Percentiles rank a stretch among this genome's conserved stretches.
These are phyloP conservation scores for Furnarius figulus DNA, from an alignment of 2,113 vertebrate genomes.

Conservation along the genomic window DNA sequence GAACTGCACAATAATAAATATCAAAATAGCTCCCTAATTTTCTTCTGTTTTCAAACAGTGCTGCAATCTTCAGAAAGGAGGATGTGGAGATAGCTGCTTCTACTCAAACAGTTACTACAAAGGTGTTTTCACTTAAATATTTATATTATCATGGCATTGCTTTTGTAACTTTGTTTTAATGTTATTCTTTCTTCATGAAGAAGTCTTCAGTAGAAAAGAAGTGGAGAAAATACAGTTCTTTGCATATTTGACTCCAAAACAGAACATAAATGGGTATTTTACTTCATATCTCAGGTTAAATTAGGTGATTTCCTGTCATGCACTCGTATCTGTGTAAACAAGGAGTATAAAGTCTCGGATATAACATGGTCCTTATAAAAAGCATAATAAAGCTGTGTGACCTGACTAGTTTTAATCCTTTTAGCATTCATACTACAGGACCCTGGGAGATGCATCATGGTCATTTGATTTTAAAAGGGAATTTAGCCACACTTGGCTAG, in stretches of 20 bases:
- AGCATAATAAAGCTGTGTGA: slow-evolving; percentile 21
- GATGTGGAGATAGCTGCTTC: not conserved
- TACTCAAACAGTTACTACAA: not conserved
- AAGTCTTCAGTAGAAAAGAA: not conserved
- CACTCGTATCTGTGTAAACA: slow-evolving; percentile 16
- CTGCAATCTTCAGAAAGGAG: not conserved
- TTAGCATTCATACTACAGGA: slow-evolving; percentile 63
- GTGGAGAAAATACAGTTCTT: not conserved
- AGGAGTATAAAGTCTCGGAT: not conserved
- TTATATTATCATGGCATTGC: not conserved
- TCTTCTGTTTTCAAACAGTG: not conserved
- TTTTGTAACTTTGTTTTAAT: not conserved
- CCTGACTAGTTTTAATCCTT: slow-evolving; percentile 55
- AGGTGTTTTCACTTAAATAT: not conserved
- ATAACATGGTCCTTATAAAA: slow-evolving; percentile 10
- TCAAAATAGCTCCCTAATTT: not conserved
- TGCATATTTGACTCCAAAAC: not conserved
- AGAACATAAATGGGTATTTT: not conserved
- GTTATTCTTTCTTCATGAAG: not conserved
- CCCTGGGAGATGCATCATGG: slow-evolving; percentile 27
- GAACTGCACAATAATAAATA: not conserved
- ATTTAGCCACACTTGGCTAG: slow-evolving; percentile 26
- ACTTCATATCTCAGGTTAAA: not conserved
- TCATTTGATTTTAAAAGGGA: slow-evolving; percentile 60
- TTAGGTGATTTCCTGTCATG: slow-evolving; percentile 24